Percentiles rank a stretch among this genome's conserved stretches.
phyloP scores from a whole-genome alignment of 2,113 vertebrate species.

The Carollia perspicillata region DNA sequence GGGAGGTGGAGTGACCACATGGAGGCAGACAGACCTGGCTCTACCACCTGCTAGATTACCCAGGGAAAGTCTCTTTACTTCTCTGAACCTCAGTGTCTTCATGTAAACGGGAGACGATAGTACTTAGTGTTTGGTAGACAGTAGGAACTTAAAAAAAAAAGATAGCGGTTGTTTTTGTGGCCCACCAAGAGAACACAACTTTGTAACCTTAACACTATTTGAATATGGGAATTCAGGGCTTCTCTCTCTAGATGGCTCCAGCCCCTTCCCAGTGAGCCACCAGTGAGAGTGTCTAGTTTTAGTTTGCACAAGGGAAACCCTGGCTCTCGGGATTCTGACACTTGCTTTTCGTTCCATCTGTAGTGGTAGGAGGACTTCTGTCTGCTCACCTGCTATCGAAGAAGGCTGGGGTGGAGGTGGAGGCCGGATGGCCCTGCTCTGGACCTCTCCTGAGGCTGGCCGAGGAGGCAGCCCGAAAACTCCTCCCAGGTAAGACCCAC shows the following conservation, averaged over 20 bases:
- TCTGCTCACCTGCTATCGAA: conserved; percentile 95
- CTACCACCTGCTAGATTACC: neutral
- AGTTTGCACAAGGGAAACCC: neutral
- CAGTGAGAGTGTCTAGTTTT: neutral
- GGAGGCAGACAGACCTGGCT: neutral
- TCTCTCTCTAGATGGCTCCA: neutral
- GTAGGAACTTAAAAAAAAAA: neutral
- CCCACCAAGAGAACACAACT: neutral
- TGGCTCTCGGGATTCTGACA: neutral
- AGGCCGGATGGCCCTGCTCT: conserved; percentile 94
- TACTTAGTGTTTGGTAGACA: neutral
- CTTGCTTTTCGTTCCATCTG: neutral
- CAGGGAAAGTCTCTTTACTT: neutral
- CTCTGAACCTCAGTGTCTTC: neutral
- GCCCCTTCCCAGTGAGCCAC: neutral
- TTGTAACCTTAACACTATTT: neutral
- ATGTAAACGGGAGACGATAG: neutral
- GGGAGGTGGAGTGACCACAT: neutral
- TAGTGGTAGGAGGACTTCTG: conserved; percentile 96
- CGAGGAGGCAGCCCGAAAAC: conserved; percentile 93
- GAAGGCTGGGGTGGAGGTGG: conserved; percentile 89
- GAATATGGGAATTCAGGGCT: neutral
- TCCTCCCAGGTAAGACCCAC: conserved; percentile 90
- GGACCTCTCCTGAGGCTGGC: conserved; percentile 97
- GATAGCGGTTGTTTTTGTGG: neutral